Base-by-base conservation (phyloP, 2,888 invertebrate genomes). In the Disparrhopalites patrizii region DNA sequence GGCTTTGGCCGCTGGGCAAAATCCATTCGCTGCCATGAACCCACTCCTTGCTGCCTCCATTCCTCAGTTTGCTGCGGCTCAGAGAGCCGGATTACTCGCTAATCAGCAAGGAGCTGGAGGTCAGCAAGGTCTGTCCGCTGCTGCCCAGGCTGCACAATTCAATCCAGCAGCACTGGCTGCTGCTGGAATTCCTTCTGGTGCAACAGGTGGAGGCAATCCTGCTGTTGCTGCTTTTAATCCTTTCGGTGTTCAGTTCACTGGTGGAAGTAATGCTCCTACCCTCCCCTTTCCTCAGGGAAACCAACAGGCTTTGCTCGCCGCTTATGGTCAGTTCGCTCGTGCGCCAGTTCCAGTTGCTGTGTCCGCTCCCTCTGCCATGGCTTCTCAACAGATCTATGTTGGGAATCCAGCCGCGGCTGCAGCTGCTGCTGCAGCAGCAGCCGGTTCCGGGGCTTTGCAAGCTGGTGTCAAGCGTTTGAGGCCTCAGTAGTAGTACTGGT, bases 101-200 rank as follows among this genome's bases (percentile, higher is more conserved):
- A 58, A 62, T 47, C 68, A 68, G 27, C 71, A 70, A 62, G 67
- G 64, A 54, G 58, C 62, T 25, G 67, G 64, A 54, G 58, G 64
- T 25, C 70, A 66, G 33, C 65, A 47, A 43, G 65, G 56, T 5
- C 64, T 56, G 18, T 66, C 58, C 33, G 55, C 65, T 31, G 62
- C 62, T 57, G 63, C 56, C 31, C 70, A 72, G 54, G 67, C 63
- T 57, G 66, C 62, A 52, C 71, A 72, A 52, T 68, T 72, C 56
- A 72, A 72, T 62, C 79, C 82, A 51, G 76, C 83, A 43, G 78
- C 78, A 43, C 79, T 80, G 54, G 80, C 81, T 1, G 80, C 80
- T 64, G 76, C 77, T 55, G 71, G 71, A 30, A 65, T 73, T 65
- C 69, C 61, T 40, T 20, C 55, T 62, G 51, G 57, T 23, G 61